phyloP scores from a whole-genome alignment of 2,888 invertebrate species.

The Pyrochroa serraticornis region DNA sequence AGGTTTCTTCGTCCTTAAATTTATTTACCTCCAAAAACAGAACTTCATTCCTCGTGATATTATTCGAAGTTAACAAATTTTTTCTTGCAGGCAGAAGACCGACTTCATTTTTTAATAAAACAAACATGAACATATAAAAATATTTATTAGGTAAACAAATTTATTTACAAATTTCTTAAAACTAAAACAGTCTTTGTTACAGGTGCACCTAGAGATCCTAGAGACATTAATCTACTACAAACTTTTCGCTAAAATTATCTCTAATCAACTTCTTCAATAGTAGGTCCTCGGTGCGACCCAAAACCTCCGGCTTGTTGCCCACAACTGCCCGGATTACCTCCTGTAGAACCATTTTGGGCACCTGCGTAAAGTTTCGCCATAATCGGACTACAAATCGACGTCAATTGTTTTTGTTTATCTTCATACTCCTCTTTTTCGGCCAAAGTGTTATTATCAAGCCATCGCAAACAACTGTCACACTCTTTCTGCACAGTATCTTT shows the following conservation, averaged over 20 bases:
- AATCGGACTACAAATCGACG: slow-evolving; percentile 59
- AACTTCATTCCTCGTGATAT: no score
- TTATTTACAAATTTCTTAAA: no score
- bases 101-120: no score
- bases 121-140: no score
- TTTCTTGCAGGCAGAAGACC: no score
- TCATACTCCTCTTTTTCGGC: slow-evolving; percentile 73
- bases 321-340: slow-evolving; percentile 41
- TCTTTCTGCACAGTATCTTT: slow-evolving; percentile 62
- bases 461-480: slow-evolving; percentile 66
- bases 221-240: slow-evolving; percentile 52
- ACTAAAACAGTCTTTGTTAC: no score
- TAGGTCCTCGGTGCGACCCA: slow-evolving; percentile 56
- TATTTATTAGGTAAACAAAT: no score
- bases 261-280: slow-evolving; percentile 67
- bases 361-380: slow-evolving; percentile 64
- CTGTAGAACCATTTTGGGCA: slow-evolving; percentile 35
- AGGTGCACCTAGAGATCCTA: no score
- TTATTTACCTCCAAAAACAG: no score
- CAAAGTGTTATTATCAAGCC: slow-evolving; percentile 70
- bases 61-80: no score
- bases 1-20: no score
- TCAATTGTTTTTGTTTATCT: slow-evolving; percentile 63
- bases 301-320: slow-evolving; percentile 42
- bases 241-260: no score